Evolutionary conservation across 2,888 invertebrate genomes (phyloP), one percentile per base, ranked within the genome.

Genomic region (Eristalis arbustorum): DNA sequence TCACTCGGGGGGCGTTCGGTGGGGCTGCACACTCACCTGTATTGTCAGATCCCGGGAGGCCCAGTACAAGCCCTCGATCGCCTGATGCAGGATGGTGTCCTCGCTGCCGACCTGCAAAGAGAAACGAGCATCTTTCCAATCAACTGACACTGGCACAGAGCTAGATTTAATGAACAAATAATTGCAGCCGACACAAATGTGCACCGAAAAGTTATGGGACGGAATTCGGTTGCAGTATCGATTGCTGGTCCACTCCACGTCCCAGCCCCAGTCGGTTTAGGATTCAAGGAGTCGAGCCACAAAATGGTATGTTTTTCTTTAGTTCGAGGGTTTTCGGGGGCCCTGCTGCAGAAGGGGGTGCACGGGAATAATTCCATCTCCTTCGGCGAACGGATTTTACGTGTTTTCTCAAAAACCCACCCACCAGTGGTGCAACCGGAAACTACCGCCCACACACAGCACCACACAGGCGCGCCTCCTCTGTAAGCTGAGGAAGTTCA

Each of bases 1-100:
- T 59, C 59, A 49, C 49, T 49, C 18, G 49, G 18, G n/a, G 18
- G 5, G 18, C 18, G 8, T 18, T 18, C 49, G 49, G n/a, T 6
- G 0, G 3, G 1, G 18, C 2, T 18, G 2, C 25, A 42, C 23
- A 71, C 74, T 85, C 79, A 90, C 90, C 88, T 90, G 90, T 85
- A 90, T 89, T 72, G 88, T 88, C 69, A 90, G 84, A 88, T 90
- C 89, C 73, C 89, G 88, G 64, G 90, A 89, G 42, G 89, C 88
- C 90, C 89, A 90, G 71, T 88, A 88, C 57, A 90, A 80, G 83
- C 89, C 88, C 64, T 90, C 90, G 31, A 88, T 81, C 64, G 89
- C 89, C 61, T 88, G 88, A 88, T 90, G 89, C 42, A 89, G 87
- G 62, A 89, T 68, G 64, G 89, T 90, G 64, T 89, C 89, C 78